These are phyloP conservation scores for Molorchus minor DNA, from an alignment of 2,888 invertebrate genomes.

Conservation along the genomic window DNA sequence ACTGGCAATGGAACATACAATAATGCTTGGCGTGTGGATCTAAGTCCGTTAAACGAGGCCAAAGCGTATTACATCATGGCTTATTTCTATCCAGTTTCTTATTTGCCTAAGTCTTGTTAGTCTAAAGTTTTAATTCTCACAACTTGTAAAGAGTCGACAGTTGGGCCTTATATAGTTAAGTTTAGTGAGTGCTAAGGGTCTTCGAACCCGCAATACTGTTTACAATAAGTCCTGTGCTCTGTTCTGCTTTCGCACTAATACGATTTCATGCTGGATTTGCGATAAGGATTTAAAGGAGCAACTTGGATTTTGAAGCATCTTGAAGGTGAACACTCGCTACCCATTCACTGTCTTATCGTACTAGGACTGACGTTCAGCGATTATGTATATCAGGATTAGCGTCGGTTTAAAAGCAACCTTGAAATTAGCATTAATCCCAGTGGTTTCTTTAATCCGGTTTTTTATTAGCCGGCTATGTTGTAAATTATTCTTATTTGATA, in stretches of 20 bases:
- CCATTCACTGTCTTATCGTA: conserved; percentile 7
- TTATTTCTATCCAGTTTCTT: conserved; percentile 64
- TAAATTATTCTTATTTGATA: neutral
- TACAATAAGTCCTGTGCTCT: conserved; percentile 61
- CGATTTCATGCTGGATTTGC: conserved; percentile 75
- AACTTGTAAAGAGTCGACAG: conserved; percentile 64
- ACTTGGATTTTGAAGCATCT: conserved; percentile 50
- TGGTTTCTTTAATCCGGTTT: conserved; percentile 26
- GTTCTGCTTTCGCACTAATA: conserved; percentile 66
- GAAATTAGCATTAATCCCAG: conserved; percentile 19
- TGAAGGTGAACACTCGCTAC: conserved; percentile 1
- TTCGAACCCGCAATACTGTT: conserved; percentile 64
- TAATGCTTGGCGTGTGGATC: neutral
- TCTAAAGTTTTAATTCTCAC: conserved; percentile 72
- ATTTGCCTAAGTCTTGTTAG: conserved; percentile 69
- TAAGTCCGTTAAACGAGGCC: conserved; percentile 45
- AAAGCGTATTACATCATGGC: conserved; percentile 63
- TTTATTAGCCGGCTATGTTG: conserved; percentile 17
- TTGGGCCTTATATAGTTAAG: conserved; percentile 58
- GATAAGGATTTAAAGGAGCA: conserved; percentile 68
- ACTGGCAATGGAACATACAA: too few species aligned
- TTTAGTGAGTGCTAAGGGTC: conserved; percentile 62
- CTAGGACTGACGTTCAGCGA: conserved; percentile 25
- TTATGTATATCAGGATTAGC: conserved; percentile 35
- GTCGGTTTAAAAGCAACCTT: conserved; percentile 23